These are phyloP conservation scores for Stictocephala bisonia DNA, from an alignment of 2,888 invertebrate genomes.

Conservation along the genomic window DNA sequence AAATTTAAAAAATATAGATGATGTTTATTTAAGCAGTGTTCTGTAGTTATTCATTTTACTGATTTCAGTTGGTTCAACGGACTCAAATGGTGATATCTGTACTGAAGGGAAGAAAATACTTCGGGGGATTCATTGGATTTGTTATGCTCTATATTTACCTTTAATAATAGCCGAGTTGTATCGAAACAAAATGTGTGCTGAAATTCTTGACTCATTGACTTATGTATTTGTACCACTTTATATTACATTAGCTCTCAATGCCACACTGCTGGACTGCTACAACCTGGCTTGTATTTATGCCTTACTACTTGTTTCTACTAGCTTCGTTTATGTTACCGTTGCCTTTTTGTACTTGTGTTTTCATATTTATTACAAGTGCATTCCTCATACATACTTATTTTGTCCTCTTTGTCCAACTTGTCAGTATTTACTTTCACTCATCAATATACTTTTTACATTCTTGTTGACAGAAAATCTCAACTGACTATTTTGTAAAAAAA, in stretches of 20 bases:
- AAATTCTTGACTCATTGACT: neutral
- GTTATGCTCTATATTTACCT: neutral
- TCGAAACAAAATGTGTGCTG: neutral
- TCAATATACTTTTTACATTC: no score
- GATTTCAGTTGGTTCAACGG: no score
- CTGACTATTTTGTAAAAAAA: no score
- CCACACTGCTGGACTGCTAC: neutral
- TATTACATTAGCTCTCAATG: neutral
- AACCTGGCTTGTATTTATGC: neutral
- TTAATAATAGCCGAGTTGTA: neutral
- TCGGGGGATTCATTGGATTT: neutral
- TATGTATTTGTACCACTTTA: neutral
- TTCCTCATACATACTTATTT: neutral
- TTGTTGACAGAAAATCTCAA: no score
- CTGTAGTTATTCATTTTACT: no score
- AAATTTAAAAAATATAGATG: no score
- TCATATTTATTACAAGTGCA: neutral
- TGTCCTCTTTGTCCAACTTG: neutral
- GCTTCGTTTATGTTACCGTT: neutral
- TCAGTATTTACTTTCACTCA: neutral
- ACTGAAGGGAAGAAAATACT: neutral
- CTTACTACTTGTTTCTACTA: neutral
- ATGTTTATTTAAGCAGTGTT: no score
- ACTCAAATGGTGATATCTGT: no score
- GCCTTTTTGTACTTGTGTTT: neutral